Evolutionary conservation across 2,888 invertebrate genomes (phyloP).

Genomic region (Tiphia femorata): DNA sequence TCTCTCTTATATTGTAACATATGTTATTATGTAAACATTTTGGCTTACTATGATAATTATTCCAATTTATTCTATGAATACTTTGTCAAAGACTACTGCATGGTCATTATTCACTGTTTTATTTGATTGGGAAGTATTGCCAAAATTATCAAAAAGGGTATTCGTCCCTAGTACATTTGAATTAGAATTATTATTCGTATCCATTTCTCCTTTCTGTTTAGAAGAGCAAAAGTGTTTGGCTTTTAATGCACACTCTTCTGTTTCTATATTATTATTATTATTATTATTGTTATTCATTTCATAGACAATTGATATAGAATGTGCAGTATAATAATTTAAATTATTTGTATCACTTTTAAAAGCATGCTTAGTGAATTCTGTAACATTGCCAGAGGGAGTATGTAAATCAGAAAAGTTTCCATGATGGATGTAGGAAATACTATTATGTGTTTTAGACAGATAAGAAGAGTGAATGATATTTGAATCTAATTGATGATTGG

Average conservation of each 20-base stretch:
- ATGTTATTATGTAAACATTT: constrained; percentile 16
- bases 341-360: not conserved
- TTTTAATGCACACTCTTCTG: constrained; percentile 43
- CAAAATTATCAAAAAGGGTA: too few species aligned
- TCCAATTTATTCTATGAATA: constrained; percentile 20
- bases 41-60: constrained; percentile 31
- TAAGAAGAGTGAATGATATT: constrained; percentile 14
- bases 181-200: constrained; percentile 39
- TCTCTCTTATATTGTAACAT: constrained; percentile 13
- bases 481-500: constrained; percentile 50
- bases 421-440: not conserved
- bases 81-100: constrained; percentile 26
- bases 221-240: constrained; percentile 29
- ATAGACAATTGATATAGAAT: not conserved
- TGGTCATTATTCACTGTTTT: constrained; percentile 37
- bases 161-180: too few species aligned
- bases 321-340: constrained; percentile 2
- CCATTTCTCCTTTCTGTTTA: constrained; percentile 25
- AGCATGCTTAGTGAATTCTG: not conserved
- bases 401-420: constrained; percentile 12
- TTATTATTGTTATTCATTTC: constrained; percentile 16
- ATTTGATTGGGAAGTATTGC: too few species aligned
- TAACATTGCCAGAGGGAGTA: not conserved
- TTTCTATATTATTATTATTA: constrained; percentile 12
- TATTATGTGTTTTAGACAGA: constrained; percentile 8